phyloP scores from a whole-genome alignment of 2,113 vertebrate genomes.

The Mesocricetus auratus region DNA sequence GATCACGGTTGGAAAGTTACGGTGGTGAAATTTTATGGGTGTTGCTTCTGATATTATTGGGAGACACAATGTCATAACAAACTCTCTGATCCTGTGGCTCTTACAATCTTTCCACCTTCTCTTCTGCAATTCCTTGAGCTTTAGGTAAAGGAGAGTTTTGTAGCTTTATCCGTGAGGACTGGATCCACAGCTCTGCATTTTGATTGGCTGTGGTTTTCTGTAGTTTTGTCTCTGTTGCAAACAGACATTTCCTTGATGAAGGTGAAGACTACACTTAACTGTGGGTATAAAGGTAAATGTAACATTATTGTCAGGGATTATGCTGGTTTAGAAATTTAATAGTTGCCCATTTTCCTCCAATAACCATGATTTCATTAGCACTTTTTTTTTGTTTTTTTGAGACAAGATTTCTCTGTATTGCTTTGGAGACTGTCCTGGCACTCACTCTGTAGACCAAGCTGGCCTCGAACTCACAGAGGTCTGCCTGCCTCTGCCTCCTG shows the following conservation, averaged over 20 bases:
- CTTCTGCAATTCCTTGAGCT: background rate
- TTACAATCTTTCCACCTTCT: background rate
- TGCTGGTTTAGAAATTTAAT: background rate
- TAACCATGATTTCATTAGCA: background rate
- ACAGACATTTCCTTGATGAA: background rate
- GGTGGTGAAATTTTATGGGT: background rate
- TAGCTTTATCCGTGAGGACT: background rate
- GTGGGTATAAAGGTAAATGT: background rate
- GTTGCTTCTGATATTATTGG: background rate
- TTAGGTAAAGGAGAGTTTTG: background rate
- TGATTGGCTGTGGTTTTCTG: background rate
- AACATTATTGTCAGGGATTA: background rate
- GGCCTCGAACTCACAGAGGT: too few species aligned
- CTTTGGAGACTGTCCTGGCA: too few species aligned
- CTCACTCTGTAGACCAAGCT: too few species aligned
- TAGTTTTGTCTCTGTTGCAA: background rate
- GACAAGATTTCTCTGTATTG: too few species aligned
- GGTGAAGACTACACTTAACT: background rate
- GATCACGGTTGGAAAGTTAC: background rate
- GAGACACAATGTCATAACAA: background rate
- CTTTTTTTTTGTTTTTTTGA: too few species aligned
- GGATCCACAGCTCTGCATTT: background rate
- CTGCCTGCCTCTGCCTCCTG: too few species aligned
- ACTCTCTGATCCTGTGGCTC: background rate
- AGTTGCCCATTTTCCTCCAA: background rate